phyloP scores from a whole-genome alignment of 1,140 invertebrate genomes.

The Lycorma delicatula region DNA sequence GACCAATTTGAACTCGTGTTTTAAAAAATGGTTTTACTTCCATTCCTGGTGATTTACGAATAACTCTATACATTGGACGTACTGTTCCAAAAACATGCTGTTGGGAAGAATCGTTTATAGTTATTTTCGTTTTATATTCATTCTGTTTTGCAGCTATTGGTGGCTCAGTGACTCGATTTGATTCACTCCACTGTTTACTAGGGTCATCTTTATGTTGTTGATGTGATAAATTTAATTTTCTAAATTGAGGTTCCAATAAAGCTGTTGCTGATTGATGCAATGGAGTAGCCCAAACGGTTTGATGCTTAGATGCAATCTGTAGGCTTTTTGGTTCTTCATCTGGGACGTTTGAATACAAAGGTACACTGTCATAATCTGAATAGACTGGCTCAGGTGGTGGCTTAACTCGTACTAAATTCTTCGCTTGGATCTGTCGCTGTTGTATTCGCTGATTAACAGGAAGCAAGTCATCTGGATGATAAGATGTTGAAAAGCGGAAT shows the following conservation, averaged over 20 bases:
- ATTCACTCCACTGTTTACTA: background rate
- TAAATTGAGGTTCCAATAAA: no score
- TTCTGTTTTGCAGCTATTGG: background rate
- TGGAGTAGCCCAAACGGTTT: conserved; percentile 7
- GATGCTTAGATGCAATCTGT: background rate
- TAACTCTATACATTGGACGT: conserved; percentile 16
- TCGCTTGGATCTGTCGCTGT: conserved; percentile 1
- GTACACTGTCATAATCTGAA: conserved; percentile 2
- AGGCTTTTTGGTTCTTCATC: conserved; percentile 8
- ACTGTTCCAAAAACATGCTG: background rate
- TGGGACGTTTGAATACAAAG: conserved; percentile 8
- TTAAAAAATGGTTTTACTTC: conserved; percentile 18
- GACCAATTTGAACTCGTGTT: conserved; percentile 16
- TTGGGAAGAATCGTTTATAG: background rate
- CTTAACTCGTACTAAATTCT: background rate
- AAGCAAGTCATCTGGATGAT: conserved; percentile 14
- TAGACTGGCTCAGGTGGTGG: background rate
- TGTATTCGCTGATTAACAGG: conserved; percentile 14
- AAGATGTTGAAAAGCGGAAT: conserved; percentile 22
- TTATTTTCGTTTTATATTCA: conserved; percentile 14
- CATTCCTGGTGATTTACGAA: conserved; percentile 13
- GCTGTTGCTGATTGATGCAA: no score
- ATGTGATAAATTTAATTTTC: background rate
- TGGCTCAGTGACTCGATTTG: background rate
- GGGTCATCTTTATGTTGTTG: background rate